Evolutionary conservation across 2,797 vertebrate genomes (phyloP).

Genomic region (Cyclopterus lumpus): DNA sequence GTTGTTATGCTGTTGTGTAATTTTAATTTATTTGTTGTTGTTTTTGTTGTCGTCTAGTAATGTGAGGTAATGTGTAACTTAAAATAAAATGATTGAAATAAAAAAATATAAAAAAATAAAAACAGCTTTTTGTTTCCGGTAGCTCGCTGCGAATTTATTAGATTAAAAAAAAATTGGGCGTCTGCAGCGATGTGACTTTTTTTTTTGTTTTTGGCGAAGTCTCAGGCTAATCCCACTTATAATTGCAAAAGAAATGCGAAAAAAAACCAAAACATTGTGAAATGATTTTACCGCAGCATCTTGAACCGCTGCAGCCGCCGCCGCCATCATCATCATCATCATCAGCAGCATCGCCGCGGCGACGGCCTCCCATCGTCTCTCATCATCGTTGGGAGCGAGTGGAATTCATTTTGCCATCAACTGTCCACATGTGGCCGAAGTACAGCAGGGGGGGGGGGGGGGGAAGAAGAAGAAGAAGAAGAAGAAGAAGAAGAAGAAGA

Average conservation of each 20-base stretch:
- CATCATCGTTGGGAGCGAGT: slow-evolving; percentile 69
- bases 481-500: too few species aligned
- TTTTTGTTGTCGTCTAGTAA: too few species aligned
- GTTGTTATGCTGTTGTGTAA: too few species aligned
- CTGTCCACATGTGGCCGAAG: slow-evolving; percentile 74
- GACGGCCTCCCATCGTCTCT: slow-evolving; percentile 69
- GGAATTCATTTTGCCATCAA: slow-evolving; percentile 76
- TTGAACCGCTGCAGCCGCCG: slow-evolving; percentile 56
- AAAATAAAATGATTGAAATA: too few species aligned
- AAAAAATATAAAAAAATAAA: too few species aligned
- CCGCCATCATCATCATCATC: too few species aligned
- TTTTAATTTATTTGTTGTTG: too few species aligned
- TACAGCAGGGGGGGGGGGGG: slow-evolving; percentile 52
- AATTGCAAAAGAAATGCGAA: slow-evolving; percentile 50
- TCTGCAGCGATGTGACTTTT: slow-evolving; percentile 45
- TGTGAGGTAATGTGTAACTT: too few species aligned
- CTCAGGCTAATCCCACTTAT: slow-evolving; percentile 47
- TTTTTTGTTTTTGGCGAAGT: too few species aligned
- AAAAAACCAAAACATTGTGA: background rate
- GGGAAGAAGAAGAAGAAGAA: too few species aligned
- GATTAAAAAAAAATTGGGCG: slow-evolving; percentile 56
- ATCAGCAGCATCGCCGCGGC: slow-evolving; percentile 49
- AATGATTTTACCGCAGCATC: slow-evolving; percentile 63
- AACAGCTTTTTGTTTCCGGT: background rate
- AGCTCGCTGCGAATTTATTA: slow-evolving; percentile 42